Evolutionary conservation across 2,113 vertebrate species (phyloP).

Genomic region (Meles meles): DNA sequence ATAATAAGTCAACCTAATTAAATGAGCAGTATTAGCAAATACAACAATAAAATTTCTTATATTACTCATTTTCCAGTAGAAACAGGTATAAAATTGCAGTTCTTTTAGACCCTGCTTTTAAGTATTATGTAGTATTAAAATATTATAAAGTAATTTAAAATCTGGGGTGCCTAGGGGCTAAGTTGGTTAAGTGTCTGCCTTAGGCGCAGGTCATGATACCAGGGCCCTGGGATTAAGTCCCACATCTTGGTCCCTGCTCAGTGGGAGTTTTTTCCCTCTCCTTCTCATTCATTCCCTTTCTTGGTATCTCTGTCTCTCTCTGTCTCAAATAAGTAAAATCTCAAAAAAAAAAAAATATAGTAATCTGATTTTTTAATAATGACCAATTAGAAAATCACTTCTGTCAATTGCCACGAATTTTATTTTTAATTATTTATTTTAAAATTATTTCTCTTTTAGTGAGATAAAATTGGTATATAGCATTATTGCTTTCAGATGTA

Average conservation of each 20-base stretch:
- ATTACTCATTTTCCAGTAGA: neutral
- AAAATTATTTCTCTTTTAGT: neutral
- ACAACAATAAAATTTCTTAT: neutral
- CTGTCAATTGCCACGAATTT: neutral
- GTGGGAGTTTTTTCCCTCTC: too few relatives aligned
- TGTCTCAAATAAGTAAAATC: too few relatives aligned
- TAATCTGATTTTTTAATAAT: neutral
- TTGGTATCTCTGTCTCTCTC: too few relatives aligned
- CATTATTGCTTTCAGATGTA: neutral
- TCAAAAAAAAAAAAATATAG: neutral
- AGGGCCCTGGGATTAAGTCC: too few relatives aligned
- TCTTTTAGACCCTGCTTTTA: neutral
- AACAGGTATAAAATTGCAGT: neutral
- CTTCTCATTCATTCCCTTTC: too few relatives aligned
- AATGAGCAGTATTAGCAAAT: neutral
- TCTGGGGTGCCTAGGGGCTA: too few relatives aligned
- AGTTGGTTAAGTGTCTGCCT: too few relatives aligned
- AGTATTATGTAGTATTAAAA: neutral
- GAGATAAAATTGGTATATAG: neutral
- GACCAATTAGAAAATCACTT: neutral
- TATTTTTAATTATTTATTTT: neutral
- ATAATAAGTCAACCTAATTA: neutral
- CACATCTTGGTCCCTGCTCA: too few relatives aligned
- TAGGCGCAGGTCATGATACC: too few relatives aligned
- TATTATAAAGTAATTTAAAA: neutral